phyloP scores from a whole-genome alignment of 1,140 invertebrate genomes.

The Harlomillsia oculata region DNA sequence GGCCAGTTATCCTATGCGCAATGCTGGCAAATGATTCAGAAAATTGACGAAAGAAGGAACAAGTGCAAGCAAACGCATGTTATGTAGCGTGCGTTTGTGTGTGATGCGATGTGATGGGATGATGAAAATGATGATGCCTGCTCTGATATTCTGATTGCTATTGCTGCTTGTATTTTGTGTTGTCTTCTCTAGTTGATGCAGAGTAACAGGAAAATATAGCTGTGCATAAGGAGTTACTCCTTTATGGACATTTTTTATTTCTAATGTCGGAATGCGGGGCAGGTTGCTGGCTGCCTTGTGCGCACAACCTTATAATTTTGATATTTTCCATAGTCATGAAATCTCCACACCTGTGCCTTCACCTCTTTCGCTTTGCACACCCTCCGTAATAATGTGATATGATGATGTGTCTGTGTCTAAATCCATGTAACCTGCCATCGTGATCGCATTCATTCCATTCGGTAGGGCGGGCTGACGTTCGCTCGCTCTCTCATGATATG shows the following conservation, averaged over 20 bases:
- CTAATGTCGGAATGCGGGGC: slow-evolving; percentile 26
- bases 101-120: too few species aligned
- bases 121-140: too few species aligned
- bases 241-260: slow-evolving; percentile 26
- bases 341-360: slow-evolving; percentile 25
- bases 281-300: too few species aligned
- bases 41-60: too few species aligned
- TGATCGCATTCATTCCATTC: slow-evolving; percentile 23
- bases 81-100: too few species aligned
- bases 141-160: too few species aligned
- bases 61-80: too few species aligned
- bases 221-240: slow-evolving; percentile 24
- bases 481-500: slow-evolving; percentile 3
- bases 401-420: slow-evolving; percentile 30
- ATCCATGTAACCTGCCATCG: slow-evolving; percentile 29
- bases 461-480: slow-evolving; percentile 20
- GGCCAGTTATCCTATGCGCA: slow-evolving; percentile 12
- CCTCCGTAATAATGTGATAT: slow-evolving; percentile 29
- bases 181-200: too few species aligned
- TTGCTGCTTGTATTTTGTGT: too few species aligned
- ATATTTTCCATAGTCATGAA: slow-evolving; percentile 29
- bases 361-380: slow-evolving; percentile 5
- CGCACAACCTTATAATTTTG: slow-evolving; percentile 32
- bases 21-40: too few species aligned
- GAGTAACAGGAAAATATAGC: slow-evolving; percentile 12